Conservation (phyloP, 2,888 invertebrate genomes). For the Cyaniris semiargus region DNA sequence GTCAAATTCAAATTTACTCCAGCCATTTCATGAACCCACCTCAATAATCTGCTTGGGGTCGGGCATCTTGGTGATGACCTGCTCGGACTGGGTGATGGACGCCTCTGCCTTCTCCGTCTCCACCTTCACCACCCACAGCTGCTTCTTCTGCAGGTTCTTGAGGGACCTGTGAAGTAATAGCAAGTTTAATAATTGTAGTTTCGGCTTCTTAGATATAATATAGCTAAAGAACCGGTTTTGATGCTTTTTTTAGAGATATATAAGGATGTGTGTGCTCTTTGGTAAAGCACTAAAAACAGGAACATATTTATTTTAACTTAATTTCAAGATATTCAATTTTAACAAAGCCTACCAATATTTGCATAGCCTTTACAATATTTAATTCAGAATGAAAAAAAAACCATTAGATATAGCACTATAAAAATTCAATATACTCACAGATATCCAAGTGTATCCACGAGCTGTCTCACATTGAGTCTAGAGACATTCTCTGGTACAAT, state of each 20-base stretch:
- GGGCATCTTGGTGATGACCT: conserved; percentile 73
- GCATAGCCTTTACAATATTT: no score
- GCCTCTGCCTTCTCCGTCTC: conserved; percentile 72
- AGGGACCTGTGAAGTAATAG: conserved; percentile 53
- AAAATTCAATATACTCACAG: conserved; percentile 52
- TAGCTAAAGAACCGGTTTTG: no score
- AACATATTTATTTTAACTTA: no score
- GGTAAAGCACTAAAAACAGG: no score
- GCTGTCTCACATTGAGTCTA: conserved; percentile 67
- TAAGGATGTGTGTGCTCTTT: no score
- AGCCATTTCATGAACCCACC: conserved; percentile 46
- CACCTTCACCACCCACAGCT: conserved; percentile 74
- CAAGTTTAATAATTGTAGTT: background rate
- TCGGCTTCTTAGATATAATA: background rate
- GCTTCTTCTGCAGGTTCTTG: conserved; percentile 72
- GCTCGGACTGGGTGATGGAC: conserved; percentile 71
- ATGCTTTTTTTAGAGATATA: no score
- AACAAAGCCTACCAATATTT: no score
- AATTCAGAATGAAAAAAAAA: no score
- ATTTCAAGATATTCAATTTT: no score
- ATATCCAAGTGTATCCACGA: conserved; percentile 71
- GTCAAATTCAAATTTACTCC: background rate
- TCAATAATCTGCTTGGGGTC: conserved; percentile 72
- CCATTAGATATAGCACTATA: no score
- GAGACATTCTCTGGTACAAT: conserved; percentile 58